phyloP scores from a whole-genome alignment of 2,797 vertebrate species.

The Halcyon badia region DNA sequence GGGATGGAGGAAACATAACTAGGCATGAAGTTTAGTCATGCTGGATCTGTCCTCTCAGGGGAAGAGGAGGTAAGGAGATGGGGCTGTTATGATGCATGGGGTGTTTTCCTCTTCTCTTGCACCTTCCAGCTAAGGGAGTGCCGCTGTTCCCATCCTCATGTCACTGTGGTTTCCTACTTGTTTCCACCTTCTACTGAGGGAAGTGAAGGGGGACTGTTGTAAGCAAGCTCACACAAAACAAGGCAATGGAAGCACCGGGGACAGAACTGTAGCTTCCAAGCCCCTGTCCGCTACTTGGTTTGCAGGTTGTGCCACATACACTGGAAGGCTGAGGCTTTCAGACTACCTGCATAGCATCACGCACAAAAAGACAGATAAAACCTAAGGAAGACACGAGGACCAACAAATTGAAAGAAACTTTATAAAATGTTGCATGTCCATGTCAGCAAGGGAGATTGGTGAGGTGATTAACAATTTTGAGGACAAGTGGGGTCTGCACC shows the following conservation, averaged over 20 bases:
- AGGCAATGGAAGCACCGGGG: not conserved
- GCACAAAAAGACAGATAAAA: not conserved
- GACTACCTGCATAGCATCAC: not conserved
- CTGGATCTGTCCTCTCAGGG: not conserved
- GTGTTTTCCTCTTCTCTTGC: not conserved
- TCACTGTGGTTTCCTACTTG: not conserved
- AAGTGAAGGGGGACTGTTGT: not conserved
- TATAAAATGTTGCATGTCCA: not conserved
- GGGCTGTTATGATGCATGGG: fast-evolving
- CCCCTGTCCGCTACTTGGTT: not conserved
- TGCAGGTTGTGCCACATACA: not conserved
- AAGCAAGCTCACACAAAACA: not conserved
- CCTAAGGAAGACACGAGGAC: not conserved
- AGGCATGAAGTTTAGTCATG: not conserved
- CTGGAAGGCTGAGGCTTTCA: not conserved
- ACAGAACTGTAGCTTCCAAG: not conserved
- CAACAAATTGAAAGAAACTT: not conserved
- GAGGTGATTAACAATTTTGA: not conserved
- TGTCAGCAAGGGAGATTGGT: not conserved
- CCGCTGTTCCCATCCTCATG: not conserved
- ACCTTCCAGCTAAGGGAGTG: not conserved
- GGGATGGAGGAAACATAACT: not conserved
- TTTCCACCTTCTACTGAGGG: not conserved
- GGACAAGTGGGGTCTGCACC: not conserved
- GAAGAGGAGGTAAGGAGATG: not conserved